Evolutionary conservation across 2,888 invertebrate genomes (phyloP), one percentile per base, ranked within the genome.

Genomic region (Eupithecia inturbata): DNA sequence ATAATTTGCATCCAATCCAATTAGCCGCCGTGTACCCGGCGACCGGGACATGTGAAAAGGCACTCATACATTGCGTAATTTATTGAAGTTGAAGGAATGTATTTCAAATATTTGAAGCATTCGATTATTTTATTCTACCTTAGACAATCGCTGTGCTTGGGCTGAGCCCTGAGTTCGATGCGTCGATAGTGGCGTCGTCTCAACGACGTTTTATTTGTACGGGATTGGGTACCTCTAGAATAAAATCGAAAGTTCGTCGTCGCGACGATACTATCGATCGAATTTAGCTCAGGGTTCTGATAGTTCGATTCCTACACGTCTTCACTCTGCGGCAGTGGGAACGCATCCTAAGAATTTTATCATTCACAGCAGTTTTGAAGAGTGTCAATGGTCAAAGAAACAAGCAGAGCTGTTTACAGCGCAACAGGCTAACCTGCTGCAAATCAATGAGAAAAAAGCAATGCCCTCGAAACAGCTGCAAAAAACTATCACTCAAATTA

Each of bases 321-420:
- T 53, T 53, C n/a, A 22, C 49, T 22, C 22, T 1, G 12, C 26
- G 4, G 57, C 57, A 14, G 57, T 57, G 0, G 12, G 14, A 57
- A 26, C 3, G 57, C 14, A 12, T 57, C 12, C 5, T 57, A 57
- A 26, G 57, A 26, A 14, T 26, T 57, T 57, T 57, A 57, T 57
- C 26, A 62, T 31, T 19, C 7, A 31, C 28, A 31, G 62, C 62
- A 94, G 92, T 81, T 94, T 93, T 77, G 95, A 95, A 79, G 95
- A 96, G 81, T 95, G 96, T 79, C 96, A 96, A 74, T 98, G 97
- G 97, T 98, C 98, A 1, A 96, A 97, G 77, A 96, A 97, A 82
- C 98, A 98, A 91, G 98, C 98, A 0, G 98, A 98, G 89, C 93
- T 98, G 68, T 97, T 98, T 85, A 97, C 98, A 72, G 97, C 98